A percentile compares a stretch with the other conserved stretches of the same genome.
Conservation (phyloP, 2,888 invertebrate genomes). For the Hydriomena furcata region DNA sequence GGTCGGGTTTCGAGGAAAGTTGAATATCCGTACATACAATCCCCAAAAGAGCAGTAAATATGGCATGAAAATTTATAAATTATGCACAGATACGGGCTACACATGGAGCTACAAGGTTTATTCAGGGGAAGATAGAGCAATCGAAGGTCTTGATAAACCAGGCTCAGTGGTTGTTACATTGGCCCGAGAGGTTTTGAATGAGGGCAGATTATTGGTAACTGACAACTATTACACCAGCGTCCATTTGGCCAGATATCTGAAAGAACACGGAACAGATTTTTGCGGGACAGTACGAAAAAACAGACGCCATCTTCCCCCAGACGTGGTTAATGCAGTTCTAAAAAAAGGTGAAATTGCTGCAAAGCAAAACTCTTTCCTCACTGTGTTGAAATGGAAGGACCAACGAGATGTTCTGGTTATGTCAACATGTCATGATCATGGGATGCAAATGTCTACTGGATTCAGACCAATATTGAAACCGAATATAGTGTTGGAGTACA, state of each 20-base stretch:
- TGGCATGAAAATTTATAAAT: conserved; percentile 30
- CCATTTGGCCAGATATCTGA: conserved; percentile 20
- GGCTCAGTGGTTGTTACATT: conserved; percentile 22
- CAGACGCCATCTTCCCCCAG: conserved; percentile 12
- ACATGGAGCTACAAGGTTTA: conserved; percentile 28
- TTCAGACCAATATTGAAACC: conserved; percentile 24
- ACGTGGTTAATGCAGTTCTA: conserved; percentile 11
- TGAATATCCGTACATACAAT: conserved; percentile 18
- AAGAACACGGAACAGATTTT: conserved; percentile 24
- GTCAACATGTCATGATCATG: conserved; percentile 21
- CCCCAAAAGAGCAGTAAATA: conserved; percentile 24
- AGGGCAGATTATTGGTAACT: conserved; percentile 24
- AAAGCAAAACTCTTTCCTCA: conserved; percentile 14
- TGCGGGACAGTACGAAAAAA: conserved; percentile 25
- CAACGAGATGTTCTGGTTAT: conserved; percentile 15
- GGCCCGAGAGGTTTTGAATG: conserved; percentile 15
- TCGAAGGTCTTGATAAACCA: conserved; percentile 21
- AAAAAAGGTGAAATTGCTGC: conserved; percentile 17
- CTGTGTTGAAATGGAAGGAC: conserved; percentile 19
- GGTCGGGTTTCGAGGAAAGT: conserved; percentile 24
- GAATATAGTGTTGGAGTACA: conserved; percentile 26
- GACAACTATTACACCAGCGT: conserved; percentile 27
- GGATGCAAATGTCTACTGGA: conserved; percentile 23
- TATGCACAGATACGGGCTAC: conserved; percentile 25
- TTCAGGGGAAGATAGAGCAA: conserved; percentile 20